A percentile compares a stretch with the other conserved stretches of the same genome.
Evolutionary conservation across 2,888 invertebrate species (phyloP).

Genomic region (Amitus sp.): DNA sequence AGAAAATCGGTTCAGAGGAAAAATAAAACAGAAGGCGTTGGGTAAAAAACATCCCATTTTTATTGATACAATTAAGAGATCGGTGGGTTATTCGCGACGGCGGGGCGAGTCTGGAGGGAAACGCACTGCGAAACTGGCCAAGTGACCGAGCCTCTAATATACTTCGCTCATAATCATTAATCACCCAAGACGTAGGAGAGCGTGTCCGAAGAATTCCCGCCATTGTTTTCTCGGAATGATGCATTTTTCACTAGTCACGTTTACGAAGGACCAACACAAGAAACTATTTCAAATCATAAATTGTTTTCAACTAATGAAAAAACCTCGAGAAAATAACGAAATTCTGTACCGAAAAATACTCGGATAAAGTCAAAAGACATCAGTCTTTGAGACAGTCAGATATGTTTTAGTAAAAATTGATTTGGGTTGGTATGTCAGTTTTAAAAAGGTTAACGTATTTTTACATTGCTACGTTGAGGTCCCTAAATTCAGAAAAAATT

Average conservation of each 20-base stretch:
- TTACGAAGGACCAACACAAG: conserved; percentile 32
- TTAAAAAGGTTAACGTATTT: no score
- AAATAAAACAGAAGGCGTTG: conserved; percentile 12
- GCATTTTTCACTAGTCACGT: conserved; percentile 46
- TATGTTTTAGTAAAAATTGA: no score
- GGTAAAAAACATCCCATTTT: conserved; percentile 51
- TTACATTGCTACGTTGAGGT: no score
- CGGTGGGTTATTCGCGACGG: conserved; percentile 54
- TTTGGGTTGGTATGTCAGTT: no score
- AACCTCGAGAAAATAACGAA: no score
- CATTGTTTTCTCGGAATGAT: conserved; percentile 40
- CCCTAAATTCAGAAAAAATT: no score
- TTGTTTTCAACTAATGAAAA: conserved; percentile 7
- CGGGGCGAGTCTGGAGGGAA: conserved; percentile 28
- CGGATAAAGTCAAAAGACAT: no score
- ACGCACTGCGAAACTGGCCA: conserved; percentile 35
- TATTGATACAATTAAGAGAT: conserved; percentile 57
- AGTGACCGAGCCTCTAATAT: conserved; percentile 58
- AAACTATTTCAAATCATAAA: conserved; percentile 28
- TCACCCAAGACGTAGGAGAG: conserved; percentile 52
- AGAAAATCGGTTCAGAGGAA: neutral
- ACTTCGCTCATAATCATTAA: conserved; percentile 63
- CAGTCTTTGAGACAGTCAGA: no score
- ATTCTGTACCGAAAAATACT: no score
- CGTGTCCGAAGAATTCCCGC: conserved; percentile 33